Evolutionary conservation across 2,888 invertebrate genomes (phyloP).

Genomic region (Megalurothrips usitatus): DNA sequence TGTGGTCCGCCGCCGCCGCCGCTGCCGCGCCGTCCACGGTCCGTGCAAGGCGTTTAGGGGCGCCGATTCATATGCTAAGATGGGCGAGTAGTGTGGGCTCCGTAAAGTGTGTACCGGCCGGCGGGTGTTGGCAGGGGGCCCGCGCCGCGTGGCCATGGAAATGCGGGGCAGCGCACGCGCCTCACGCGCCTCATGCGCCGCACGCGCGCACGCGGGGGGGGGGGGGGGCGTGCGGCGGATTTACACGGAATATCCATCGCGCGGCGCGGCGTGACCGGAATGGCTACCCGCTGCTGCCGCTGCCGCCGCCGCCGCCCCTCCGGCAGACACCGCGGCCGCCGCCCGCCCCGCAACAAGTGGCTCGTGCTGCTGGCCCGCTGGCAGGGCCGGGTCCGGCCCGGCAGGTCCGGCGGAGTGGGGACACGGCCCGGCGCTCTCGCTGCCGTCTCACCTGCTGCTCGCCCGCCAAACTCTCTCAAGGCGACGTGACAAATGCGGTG

Average conservation of each 20-base stretch:
- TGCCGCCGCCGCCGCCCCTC: neutral
- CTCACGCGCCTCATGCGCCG: too few relatives aligned
- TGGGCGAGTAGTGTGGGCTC: neutral
- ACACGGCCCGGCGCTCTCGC: too few relatives aligned
- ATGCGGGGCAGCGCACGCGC: neutral
- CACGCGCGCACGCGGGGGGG: neutral
- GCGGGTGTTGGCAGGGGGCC: too few relatives aligned
- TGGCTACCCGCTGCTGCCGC: neutral
- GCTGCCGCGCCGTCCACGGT: too few relatives aligned
- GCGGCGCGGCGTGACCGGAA: conserved; percentile 10
- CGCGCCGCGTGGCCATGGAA: neutral
- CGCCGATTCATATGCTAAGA: neutral
- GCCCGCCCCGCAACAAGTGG: neutral
- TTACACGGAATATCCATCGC: conserved; percentile 22
- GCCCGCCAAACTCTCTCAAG: too few relatives aligned
- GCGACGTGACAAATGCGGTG: neutral
- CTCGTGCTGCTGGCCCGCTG: neutral
- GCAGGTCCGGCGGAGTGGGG: neutral
- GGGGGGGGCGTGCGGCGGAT: neutral
- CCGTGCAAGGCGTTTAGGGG: neutral
- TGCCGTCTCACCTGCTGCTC: neutral
- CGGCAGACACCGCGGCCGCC: too few relatives aligned
- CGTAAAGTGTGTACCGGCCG: neutral
- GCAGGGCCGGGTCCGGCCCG: neutral
- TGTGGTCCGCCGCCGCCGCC: too few relatives aligned